These are phyloP conservation scores for Ips typographus DNA, from an alignment of 1,140 invertebrate genomes.

Conservation along the genomic window DNA sequence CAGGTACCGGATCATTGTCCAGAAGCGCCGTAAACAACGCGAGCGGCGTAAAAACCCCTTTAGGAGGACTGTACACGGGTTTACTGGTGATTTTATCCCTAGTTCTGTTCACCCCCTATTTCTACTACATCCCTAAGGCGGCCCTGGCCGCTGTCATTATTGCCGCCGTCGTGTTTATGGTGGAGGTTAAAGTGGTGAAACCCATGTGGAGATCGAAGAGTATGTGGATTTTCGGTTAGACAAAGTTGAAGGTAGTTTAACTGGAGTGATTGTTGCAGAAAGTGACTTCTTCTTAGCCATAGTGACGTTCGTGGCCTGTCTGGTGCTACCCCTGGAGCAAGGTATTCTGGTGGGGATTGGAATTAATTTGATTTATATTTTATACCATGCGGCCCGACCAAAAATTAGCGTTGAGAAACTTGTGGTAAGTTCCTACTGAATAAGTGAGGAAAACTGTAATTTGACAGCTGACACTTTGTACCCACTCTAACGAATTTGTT, in stretches of 20 bases:
- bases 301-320: slow-evolving; percentile 81
- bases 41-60: slow-evolving; percentile 82
- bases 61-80: slow-evolving; percentile 87
- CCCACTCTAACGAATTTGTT: neutral
- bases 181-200: slow-evolving; percentile 74
- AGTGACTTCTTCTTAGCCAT: slow-evolving; percentile 81
- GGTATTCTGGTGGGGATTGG: slow-evolving; percentile 87
- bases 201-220: slow-evolving; percentile 79
- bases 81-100: slow-evolving; percentile 74
- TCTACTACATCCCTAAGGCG: slow-evolving; percentile 79
- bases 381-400: slow-evolving; percentile 87
- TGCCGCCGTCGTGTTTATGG: slow-evolving; percentile 80
- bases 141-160: slow-evolving; percentile 80
- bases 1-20: slow-evolving; percentile 83
- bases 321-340: slow-evolving; percentile 80
- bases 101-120: slow-evolving; percentile 79
- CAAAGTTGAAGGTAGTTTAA: neutral
- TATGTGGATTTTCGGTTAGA: slow-evolving; percentile 50
- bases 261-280: slow-evolving; percentile 59
- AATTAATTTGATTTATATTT: slow-evolving; percentile 85
- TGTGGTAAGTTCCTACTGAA: slow-evolving; percentile 53
- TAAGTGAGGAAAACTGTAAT: no score
- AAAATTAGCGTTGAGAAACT: slow-evolving; percentile 76
- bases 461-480: neutral
- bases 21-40: slow-evolving; percentile 88